These are phyloP conservation scores for Agapornis roseicollis DNA, from an alignment of 2,113 vertebrate species.

Conservation along the genomic window DNA sequence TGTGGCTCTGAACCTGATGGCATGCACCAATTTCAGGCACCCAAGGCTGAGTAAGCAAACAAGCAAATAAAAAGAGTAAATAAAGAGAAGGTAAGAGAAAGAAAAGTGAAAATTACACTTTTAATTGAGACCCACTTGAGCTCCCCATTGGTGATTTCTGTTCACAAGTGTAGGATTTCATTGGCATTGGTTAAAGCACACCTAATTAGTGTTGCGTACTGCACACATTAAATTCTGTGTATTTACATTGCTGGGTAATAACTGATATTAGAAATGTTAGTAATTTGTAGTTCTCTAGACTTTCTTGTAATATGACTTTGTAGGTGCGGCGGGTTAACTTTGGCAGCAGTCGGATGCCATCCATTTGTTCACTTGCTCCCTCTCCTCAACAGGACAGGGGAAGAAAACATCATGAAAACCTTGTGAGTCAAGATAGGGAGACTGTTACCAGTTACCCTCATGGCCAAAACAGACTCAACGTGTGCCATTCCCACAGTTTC, in stretches of 20 bases:
- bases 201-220: background rate
- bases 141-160: background rate
- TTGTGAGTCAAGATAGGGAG: background rate
- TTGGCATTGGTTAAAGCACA: background rate
- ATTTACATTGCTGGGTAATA: background rate
- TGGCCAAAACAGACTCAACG: background rate
- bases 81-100: background rate
- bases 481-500: background rate
- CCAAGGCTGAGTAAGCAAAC: rapidly evolving
- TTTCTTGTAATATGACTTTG: background rate
- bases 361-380: background rate
- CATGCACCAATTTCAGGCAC: background rate
- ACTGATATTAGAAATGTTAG: background rate
- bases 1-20: background rate
- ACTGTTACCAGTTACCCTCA: background rate
- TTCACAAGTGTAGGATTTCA: background rate
- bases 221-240: background rate
- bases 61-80: background rate
- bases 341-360: background rate
- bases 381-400: background rate
- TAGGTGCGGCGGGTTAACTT: background rate
- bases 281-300: background rate
- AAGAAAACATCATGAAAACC: background rate
- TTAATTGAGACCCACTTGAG: background rate
- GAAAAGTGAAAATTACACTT: background rate